These are phyloP conservation scores for Onychomys leucogaster DNA, from an alignment of 2,797 vertebrate species.

Conservation along the genomic window DNA sequence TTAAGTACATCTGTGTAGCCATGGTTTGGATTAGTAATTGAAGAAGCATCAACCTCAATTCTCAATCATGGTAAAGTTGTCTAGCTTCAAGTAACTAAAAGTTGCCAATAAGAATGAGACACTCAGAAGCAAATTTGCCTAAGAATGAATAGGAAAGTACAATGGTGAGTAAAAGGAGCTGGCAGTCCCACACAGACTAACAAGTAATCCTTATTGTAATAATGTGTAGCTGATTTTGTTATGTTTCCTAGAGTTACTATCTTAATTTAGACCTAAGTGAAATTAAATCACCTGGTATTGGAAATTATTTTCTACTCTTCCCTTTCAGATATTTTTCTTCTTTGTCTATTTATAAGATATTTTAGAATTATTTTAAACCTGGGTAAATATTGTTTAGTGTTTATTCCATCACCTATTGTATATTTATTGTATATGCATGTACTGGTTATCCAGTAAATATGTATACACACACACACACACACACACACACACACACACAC, in stretches of 20 bases:
- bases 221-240: background rate
- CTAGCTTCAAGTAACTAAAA: background rate
- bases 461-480: too few species aligned
- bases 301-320: background rate
- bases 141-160: background rate
- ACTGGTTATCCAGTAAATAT: background rate
- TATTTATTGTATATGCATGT: background rate
- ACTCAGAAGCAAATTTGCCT: background rate
- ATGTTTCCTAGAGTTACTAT: background rate
- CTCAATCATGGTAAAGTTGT: background rate
- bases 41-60: background rate
- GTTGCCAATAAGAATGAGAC: background rate
- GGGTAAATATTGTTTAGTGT: background rate
- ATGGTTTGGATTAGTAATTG: background rate
- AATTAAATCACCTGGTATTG: background rate
- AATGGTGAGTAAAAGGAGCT: background rate
- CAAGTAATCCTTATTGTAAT: background rate
- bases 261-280: conserved; percentile 11
- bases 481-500: too few species aligned
- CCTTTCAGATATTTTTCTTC: background rate
- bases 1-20: background rate
- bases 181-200: background rate
- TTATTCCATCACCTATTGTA: background rate
- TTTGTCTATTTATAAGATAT: background rate
- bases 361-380: conserved; percentile 14